phyloP scores from a whole-genome alignment of 2,113 vertebrate species.

The Octodon degus region DNA sequence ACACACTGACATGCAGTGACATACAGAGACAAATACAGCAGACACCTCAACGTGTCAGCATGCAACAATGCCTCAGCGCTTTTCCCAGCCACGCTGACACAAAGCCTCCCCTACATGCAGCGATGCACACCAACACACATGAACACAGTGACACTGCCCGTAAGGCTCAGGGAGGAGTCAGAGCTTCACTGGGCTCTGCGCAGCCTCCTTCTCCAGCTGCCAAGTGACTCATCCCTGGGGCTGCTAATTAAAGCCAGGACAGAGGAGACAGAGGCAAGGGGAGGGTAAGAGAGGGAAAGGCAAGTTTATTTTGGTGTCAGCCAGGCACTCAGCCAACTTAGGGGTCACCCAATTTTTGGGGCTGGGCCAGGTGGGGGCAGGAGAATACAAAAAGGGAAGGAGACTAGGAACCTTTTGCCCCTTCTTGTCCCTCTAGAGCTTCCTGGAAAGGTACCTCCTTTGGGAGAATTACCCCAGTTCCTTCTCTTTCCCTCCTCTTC shows the following conservation, averaged over 20 bases:
- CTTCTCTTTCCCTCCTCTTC: background rate
- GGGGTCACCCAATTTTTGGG: constrained; percentile 78
- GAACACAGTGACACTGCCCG: constrained; percentile 43
- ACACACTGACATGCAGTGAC: background rate
- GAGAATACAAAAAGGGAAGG: constrained; percentile 35
- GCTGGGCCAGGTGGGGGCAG: constrained; percentile 49
- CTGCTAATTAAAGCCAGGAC: constrained; percentile 83
- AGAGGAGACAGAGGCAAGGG: constrained; percentile 79
- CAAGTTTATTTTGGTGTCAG: constrained; percentile 82
- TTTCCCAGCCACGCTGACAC: background rate
- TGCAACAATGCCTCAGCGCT: background rate
- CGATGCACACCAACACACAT: background rate
- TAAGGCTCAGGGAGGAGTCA: constrained; percentile 65
- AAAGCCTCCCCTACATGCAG: background rate
- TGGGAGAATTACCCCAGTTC: constrained; percentile 58
- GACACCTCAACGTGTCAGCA: background rate
- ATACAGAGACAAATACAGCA: constrained; percentile 54
- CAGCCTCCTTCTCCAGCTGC: constrained; percentile 75
- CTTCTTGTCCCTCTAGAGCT: constrained; percentile 40
- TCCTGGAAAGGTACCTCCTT: constrained; percentile 54
- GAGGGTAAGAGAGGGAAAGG: constrained; percentile 72
- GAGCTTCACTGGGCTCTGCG: constrained; percentile 60
- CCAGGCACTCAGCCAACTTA: constrained; percentile 71
- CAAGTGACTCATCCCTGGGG: constrained; percentile 81
- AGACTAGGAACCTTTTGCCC: constrained; percentile 49